These are phyloP conservation scores for Rachycentron canadum DNA, from an alignment of 2,797 vertebrate genomes.

Conservation along the genomic window DNA sequence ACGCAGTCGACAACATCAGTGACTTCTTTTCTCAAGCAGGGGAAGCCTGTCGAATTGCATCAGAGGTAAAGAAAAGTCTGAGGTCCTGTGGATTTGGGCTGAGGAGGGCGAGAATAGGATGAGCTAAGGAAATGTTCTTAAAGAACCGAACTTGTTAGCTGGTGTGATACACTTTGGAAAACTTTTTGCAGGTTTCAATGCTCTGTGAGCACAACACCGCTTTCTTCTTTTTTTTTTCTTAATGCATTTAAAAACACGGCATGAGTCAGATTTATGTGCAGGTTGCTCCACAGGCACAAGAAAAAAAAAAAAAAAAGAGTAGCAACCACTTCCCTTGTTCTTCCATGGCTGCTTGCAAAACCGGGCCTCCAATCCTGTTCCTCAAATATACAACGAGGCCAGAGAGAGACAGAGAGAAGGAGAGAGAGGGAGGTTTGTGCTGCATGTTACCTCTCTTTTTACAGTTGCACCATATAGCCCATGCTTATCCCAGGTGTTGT, in stretches of 20 bases:
- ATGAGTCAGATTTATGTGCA: conserved; percentile 49
- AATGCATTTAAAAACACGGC: conserved; percentile 19
- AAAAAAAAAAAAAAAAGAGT: conserved; percentile 25
- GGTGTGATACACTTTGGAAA: conserved; percentile 11
- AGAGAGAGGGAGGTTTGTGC: conserved; percentile 39
- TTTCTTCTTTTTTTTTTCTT: conserved; percentile 8
- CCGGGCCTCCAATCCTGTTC: conserved; percentile 68
- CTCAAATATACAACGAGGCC: conserved; percentile 69
- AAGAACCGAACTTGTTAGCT: conserved; percentile 21
- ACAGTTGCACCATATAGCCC: conserved; percentile 59
- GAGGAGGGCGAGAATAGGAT: conserved; percentile 47
- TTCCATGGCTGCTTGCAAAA: conserved; percentile 70
- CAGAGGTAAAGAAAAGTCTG: conserved; percentile 70
- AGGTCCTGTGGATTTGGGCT: conserved; percentile 57
- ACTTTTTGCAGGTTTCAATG: conserved; percentile 1
- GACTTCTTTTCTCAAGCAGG: conserved; percentile 79
- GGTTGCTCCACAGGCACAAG: conserved; percentile 45
- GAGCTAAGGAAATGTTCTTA: conserved; percentile 32
- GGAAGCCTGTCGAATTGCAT: conserved; percentile 81
- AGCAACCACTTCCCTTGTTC: conserved; percentile 69
- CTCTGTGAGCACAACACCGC: not conserved
- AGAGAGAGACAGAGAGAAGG: conserved; percentile 8
- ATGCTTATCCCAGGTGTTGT: conserved; percentile 73
- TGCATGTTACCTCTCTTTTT: conserved; percentile 57
- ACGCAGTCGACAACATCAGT: conserved; percentile 86